Base-by-base conservation (phyloP, 1,140 invertebrate genomes). In the Paramacrobiotus metropolitanus region DNA sequence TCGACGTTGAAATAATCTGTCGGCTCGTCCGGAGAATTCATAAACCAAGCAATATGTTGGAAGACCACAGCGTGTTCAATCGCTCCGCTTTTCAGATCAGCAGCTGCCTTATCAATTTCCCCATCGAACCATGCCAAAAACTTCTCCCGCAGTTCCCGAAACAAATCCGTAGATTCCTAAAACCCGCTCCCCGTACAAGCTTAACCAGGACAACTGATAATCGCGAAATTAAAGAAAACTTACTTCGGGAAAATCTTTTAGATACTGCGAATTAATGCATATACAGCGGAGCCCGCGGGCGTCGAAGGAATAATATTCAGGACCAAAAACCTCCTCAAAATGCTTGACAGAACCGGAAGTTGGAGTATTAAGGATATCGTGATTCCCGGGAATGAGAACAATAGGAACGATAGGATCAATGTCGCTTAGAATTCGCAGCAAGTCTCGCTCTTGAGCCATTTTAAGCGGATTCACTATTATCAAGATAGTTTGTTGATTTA, bases 371-470 rank as follows among this genome's bases (percentile, higher is more conserved):
- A 77, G 77, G 9, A 80, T 66, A 66, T 80, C 78, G 67, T 80
- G 78, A 67, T 80, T 80, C 1, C 78, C 78, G 66, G 77, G 78
- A 21, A 79, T 72, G 62, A 77, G 79, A 59, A 80, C 68, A 44
- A 79, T 62, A 34, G 76, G 74, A 30, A 79, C 75, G 1, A 68
- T 64, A 4, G 68, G 66, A 65, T 77, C 67, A 3, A 79, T 61
- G 24, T 73, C 68, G 24, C 64, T 65, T 61, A 78, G 76, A 1
- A 75, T 65, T 61, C 67, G 64, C 28, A 71, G 71, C 60, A 78
- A 77, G 63, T 76, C 75, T 24, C 63, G 60, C 59, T 74, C 70
- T 67, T 78, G 77, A 40, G 65, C 34, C 40, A 66, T 64, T 59
- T 60, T 44, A 15, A 55, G 48, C 24, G 15, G 15, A 24, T 55